Evolutionary conservation across 2,797 vertebrate species (phyloP).

Genomic region (Cossypha heuglini): DNA sequence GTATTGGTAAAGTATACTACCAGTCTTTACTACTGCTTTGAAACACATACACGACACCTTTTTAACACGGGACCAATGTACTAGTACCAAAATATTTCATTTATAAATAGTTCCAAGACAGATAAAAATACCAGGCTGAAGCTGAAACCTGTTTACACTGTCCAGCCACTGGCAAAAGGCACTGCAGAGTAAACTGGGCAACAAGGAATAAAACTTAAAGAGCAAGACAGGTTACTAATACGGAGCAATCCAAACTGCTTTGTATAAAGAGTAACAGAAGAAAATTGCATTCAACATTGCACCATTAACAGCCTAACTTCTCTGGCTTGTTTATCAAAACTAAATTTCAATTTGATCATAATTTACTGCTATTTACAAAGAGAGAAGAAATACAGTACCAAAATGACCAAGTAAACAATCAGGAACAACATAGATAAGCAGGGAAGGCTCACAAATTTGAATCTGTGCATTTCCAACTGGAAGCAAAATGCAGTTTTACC

Average conservation of each 20-base stretch:
- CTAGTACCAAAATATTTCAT: neutral
- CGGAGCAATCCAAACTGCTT: neutral
- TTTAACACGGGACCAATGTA: neutral
- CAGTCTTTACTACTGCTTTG: neutral
- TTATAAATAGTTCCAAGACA: neutral
- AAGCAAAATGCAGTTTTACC: neutral
- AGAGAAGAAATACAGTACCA: neutral
- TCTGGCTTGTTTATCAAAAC: neutral
- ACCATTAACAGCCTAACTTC: neutral
- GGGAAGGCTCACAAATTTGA: neutral
- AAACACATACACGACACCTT: neutral
- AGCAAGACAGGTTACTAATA: neutral
- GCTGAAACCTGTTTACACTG: neutral
- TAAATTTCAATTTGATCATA: neutral
- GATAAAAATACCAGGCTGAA: neutral
- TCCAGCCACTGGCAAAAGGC: neutral
- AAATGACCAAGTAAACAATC: neutral
- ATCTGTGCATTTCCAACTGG: neutral
- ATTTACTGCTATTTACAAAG: neutral
- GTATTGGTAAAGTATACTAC: neutral
- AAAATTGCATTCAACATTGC: neutral
- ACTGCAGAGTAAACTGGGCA: neutral
- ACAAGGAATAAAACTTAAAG: neutral
- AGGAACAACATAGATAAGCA: neutral
- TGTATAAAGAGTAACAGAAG: neutral